Base-by-base conservation (phyloP, 2,888 invertebrate genomes). In the Habroteleia sp. region DNA sequence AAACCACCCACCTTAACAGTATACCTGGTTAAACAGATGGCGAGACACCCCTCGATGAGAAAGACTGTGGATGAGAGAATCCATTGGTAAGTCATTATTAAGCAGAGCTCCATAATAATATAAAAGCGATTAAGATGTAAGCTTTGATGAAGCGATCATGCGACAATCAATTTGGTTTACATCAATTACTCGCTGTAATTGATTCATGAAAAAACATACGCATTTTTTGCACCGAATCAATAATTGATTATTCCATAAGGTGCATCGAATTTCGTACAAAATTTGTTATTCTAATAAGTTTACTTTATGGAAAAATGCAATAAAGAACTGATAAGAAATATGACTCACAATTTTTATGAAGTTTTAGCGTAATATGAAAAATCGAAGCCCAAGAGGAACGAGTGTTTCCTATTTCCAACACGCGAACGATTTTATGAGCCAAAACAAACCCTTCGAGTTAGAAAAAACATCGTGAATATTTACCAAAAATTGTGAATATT, bases 1-100 rank as follows among this genome's bases (percentile, higher is more conserved):
- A 80, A 80, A 78, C 75, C 74, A 74, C 73, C 77, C 66, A 48
- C 71, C 29, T 68, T 23, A 50, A 46, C 48, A 60, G 37, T 68
- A 42, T 46, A 44, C 33, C 13, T 25, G 5, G n/a, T 7, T 11
- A 16, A 31, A 17, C 11, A 31, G 29, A 33, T 33, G 14, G 33
- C 3, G 11, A 52, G 41, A 35, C 31, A 46, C 44, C 46, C 56
- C 39, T 13, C 6, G 16, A 46, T 33, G 56, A 7, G 46, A 44
- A 46, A 37, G 14, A 56, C 66, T 56, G 39, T 56, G 29, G 46
- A 66, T 46, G 39, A 44, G 46, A 46, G n/a, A 20, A 31, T 46
- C 56, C 50, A 37, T 39, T 7, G 16, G 46, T 13, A 56, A 56
- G 27, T 56, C 33, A 44, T 65, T 54, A 39, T 20, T 16, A 25